phyloP scores from a whole-genome alignment of 1,140 invertebrate genomes.

The Spodoptera frugiperda region DNA sequence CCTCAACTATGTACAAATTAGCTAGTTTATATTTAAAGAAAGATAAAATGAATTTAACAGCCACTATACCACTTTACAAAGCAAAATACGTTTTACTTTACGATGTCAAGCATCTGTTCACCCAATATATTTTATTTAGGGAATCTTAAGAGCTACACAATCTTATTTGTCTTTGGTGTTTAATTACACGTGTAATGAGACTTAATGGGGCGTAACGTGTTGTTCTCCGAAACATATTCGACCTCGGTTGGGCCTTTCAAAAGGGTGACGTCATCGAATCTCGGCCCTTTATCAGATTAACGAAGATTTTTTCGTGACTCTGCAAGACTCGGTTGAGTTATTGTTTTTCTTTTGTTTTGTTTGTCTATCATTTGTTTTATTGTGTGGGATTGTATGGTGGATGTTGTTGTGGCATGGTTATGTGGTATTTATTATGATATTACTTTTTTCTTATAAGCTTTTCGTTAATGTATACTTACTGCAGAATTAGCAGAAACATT shows the following conservation, averaged over 20 bases:
- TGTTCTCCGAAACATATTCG: slow-evolving; percentile 23
- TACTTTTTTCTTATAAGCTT: too few relatives aligned
- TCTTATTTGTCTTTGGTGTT: slow-evolving; percentile 41
- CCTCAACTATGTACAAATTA: too few relatives aligned
- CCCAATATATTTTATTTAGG: slow-evolving; percentile 20
- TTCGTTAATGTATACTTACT: too few relatives aligned
- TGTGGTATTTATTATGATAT: too few relatives aligned
- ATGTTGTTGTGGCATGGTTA: neutral
- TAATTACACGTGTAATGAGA: slow-evolving; percentile 37
- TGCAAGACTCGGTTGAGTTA: slow-evolving; percentile 18
- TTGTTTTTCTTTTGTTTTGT: slow-evolving; percentile 38
- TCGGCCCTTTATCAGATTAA: slow-evolving; percentile 39
- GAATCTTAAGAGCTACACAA: slow-evolving; percentile 27
- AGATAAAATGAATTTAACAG: too few relatives aligned
- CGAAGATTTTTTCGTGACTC: neutral
- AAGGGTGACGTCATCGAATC: slow-evolving; percentile 30
- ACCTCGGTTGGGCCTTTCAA: slow-evolving; percentile 13
- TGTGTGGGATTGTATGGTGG: neutral
- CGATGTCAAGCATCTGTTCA: neutral
- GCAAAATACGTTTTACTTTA: neutral
- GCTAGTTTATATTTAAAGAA: too few relatives aligned
- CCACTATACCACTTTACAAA: too few relatives aligned
- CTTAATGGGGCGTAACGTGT: slow-evolving; percentile 24
- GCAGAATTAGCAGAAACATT: too few relatives aligned
- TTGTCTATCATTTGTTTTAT: neutral